phyloP scores from a whole-genome alignment of 2,888 invertebrate species.

The Tenthredo livida region DNA sequence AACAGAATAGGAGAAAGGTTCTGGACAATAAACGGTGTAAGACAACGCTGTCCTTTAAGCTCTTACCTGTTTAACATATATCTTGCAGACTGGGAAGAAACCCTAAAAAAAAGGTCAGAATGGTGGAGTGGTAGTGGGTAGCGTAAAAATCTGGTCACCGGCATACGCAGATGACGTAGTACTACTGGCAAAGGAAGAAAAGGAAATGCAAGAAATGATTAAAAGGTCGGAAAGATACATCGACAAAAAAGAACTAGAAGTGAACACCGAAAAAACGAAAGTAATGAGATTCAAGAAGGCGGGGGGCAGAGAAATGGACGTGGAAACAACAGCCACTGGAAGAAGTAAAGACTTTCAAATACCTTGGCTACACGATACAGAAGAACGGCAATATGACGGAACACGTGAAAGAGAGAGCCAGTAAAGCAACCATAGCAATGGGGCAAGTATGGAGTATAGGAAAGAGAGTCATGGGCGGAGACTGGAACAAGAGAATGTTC shows the following conservation, averaged over 20 bases:
- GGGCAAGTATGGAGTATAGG: slow-evolving; percentile 44
- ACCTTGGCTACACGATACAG: slow-evolving; percentile 46
- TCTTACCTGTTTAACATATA: no score
- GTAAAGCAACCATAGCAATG: slow-evolving; percentile 52
- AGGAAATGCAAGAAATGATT: not conserved
- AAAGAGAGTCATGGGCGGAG: slow-evolving; percentile 39
- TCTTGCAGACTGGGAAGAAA: slow-evolving; percentile 57
- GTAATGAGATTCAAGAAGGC: slow-evolving; percentile 54
- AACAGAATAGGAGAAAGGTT: no score
- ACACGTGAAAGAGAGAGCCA: slow-evolving; percentile 31
- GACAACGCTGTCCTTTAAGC: slow-evolving; percentile 54
- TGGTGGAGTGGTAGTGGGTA: slow-evolving; percentile 44
- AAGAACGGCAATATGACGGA: not conserved
- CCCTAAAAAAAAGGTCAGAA: slow-evolving; percentile 39
- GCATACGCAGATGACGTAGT: slow-evolving; percentile 24
- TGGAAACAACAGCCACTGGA: slow-evolving; percentile 49
- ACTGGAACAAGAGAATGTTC: not conserved
- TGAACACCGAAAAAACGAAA: no score
- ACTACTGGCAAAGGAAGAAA: no score
- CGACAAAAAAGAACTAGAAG: slow-evolving; percentile 36
- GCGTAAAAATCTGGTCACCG: slow-evolving; percentile 43
- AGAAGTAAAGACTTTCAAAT: slow-evolving; percentile 54
- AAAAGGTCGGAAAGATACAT: slow-evolving; percentile 41
- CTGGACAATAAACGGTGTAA: no score
- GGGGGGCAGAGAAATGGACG: slow-evolving; percentile 27